Evolutionary conservation across 2,888 invertebrate genomes (phyloP), one percentile per base, ranked within the genome.

Genomic region (Eilema depressum): DNA sequence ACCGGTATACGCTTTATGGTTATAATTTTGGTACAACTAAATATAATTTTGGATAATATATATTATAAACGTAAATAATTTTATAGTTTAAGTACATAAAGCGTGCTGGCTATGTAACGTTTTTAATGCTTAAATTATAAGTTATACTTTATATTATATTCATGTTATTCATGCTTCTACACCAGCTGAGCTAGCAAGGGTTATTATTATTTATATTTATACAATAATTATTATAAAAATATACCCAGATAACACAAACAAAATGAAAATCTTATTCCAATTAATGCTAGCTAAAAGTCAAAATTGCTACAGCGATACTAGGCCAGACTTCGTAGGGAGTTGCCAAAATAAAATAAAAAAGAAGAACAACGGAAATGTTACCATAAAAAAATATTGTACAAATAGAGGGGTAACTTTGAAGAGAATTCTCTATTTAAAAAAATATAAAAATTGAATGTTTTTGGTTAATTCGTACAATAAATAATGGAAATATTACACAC

Each of bases 91-190:
- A 83, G 85, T 82, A 75, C 30, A 70, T 67, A 53, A 67, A 74
- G 81, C 81, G 79, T 77, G 70, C 83, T 84, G 17, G 88, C 88
- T 66, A 80, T 80, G 85, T 37, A 73, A 71, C 82, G 82, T 73
- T 71, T 73, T 71, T 75, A 28, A 37, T 78, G 87, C 88, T 88
- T 79, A 88, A 84, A 87, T 74, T 85, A 79, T 75, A 70, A 30
- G 8, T 67, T 70, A 67, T 26, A 25, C 28, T 26, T 20, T 59
- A 25, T 59, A 25, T 1, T 25, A 25, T 14, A 59, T 59, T 26
- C 14, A 25, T 26, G 26, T 17, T 26, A 5, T 25, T 14, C 1
- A n/a, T 14, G 26, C 14, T 26, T 23, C 26, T 12, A 4, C 23
- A 59, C 26, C 23, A 23, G 12, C 33, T 5, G 3, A 23, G 25